A percentile compares a stretch with the other conserved stretches of the same genome.
Conservation (phyloP, 64 coral and sea anemone species). For the Montipora efflorescens region DNA sequence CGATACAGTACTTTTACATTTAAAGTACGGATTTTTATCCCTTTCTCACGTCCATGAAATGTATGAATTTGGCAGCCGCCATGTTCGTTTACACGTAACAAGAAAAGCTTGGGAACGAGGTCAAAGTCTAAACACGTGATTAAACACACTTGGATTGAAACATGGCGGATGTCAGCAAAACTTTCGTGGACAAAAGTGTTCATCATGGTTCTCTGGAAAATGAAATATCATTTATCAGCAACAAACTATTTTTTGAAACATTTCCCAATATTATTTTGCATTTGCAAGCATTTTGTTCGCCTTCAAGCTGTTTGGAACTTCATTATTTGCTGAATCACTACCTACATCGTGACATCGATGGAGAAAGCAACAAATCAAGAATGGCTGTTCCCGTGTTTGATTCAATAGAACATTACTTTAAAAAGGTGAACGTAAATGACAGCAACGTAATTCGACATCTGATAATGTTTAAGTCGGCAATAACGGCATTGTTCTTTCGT, state of each 20-base stretch:
- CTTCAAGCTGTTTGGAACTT: conserved; percentile 22
- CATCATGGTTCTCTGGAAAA: not conserved
- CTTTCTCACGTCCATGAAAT: conserved; percentile 8
- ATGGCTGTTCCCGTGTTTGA: not conserved
- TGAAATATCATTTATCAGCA: not conserved
- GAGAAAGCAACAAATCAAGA: not conserved
- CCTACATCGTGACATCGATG: not conserved
- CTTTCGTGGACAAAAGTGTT: not conserved
- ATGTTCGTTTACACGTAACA: not conserved
- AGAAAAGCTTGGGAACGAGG: not conserved
- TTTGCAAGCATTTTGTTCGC: not conserved
- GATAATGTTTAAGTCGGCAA: not conserved
- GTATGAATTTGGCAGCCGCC: conserved; percentile 1
- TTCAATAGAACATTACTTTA: not conserved
- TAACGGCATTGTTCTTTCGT: not conserved
- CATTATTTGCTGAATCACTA: conserved; percentile 20
- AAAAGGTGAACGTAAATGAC: not conserved
- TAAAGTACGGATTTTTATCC: not conserved
- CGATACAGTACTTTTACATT: not conserved
- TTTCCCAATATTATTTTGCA: not conserved
- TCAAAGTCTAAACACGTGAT: not conserved
- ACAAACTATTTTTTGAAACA: conserved; percentile 7
- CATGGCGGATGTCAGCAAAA: not conserved
- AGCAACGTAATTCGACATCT: conserved; percentile 2
- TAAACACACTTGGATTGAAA: not conserved